Conservation (phyloP, 2,113 vertebrate species). For the Nicator chloris region DNA sequence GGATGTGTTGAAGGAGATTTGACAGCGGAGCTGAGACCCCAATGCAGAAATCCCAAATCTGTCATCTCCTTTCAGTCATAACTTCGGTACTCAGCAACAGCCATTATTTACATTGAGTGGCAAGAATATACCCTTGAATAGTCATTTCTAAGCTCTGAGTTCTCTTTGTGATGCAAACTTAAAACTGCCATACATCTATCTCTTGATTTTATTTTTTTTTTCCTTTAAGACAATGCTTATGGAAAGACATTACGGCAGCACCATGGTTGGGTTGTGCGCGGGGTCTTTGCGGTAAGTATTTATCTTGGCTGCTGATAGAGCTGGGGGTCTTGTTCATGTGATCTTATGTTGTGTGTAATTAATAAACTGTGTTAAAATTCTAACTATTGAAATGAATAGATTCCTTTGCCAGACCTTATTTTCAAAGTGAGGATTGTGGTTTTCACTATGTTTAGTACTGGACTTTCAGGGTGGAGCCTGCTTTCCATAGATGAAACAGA, state of each 20-base stretch:
- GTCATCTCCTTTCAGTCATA: not conserved
- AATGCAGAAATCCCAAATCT: not conserved
- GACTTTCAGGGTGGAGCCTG: not conserved
- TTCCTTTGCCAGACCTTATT: not conserved
- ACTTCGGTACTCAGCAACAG: not conserved
- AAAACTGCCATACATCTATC: not conserved
- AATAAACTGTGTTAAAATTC: not conserved
- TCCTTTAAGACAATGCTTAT: conserved; percentile 86
- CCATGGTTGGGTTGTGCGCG: conserved; percentile 96
- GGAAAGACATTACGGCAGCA: conserved; percentile 92
- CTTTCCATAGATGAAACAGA: not conserved
- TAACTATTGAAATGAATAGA: not conserved
- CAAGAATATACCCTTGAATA: not conserved
- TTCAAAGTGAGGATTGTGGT: not conserved
- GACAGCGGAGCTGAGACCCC: not conserved
- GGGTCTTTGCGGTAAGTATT: conserved; percentile 92
- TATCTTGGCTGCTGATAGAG: not conserved
- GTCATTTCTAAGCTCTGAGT: not conserved
- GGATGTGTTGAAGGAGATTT: not conserved
- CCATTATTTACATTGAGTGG: not conserved
- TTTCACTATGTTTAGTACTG: not conserved
- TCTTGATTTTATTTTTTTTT: not conserved
- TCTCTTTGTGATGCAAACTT: not conserved
- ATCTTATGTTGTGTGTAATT: not conserved
- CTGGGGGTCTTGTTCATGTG: not conserved